Percentiles rank a stretch among this genome's conserved stretches.
These are phyloP conservation scores for Holacanthella duospinosa DNA, from an alignment of 2,888 invertebrate genomes.

Conservation along the genomic window DNA sequence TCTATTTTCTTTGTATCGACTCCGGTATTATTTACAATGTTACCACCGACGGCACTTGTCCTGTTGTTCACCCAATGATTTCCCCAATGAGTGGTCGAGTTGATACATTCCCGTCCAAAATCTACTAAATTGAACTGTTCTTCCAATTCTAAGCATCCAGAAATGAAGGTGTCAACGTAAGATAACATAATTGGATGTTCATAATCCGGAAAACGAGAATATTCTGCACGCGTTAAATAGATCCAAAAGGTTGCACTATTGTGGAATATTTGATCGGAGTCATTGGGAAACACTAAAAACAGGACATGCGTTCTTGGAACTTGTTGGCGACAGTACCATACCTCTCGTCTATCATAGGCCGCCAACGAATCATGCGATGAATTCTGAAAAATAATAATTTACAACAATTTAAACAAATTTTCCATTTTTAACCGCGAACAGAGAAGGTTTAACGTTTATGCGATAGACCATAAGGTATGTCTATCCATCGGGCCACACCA, in stretches of 20 bases:
- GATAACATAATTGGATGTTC: conserved; percentile 24
- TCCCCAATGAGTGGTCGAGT: conserved; percentile 19
- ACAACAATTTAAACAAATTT: too few species aligned
- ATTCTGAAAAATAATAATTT: too few species aligned
- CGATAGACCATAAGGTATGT: too few species aligned
- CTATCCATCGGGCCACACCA: too few species aligned
- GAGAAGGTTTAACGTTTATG: too few species aligned
- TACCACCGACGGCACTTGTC: too few species aligned
- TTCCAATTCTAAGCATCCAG: conserved; percentile 26
- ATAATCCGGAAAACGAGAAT: conserved; percentile 11
- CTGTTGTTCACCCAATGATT: background rate
- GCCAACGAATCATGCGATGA: conserved; percentile 5
- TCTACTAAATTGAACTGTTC: conserved; percentile 17
- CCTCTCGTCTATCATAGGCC: conserved; percentile 22
- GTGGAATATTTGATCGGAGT: background rate
- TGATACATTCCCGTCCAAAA: conserved; percentile 22
- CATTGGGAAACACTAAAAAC: conserved; percentile 1
- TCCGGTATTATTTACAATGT: background rate
- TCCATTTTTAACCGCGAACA: too few species aligned
- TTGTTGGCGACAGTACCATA: conserved; percentile 24
- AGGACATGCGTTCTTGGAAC: conserved; percentile 14
- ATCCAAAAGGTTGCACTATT: conserved; percentile 23
- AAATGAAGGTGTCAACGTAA: conserved; percentile 26
- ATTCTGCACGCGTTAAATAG: conserved; percentile 19
- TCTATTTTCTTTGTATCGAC: too few species aligned